Conservation (phyloP, 2,113 vertebrate species). For the Microtus richardsoni region DNA sequence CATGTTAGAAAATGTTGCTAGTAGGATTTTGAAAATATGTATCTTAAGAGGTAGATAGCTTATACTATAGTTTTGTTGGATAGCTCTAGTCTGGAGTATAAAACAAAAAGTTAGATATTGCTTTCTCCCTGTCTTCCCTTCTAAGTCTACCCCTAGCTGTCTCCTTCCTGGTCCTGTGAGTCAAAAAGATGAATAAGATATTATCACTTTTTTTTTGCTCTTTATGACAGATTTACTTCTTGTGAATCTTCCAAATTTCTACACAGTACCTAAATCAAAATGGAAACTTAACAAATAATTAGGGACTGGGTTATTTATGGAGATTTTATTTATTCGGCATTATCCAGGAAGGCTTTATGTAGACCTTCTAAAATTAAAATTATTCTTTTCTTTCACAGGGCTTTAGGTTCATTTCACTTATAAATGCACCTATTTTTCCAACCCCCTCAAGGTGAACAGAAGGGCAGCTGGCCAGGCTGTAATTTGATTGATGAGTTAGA, state of each 20-base stretch:
- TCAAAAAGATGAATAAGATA: background rate
- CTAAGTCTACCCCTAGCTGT: no score
- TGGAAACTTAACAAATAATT: background rate
- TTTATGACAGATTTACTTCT: background rate
- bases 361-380: slow-evolving; percentile 21
- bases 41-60: background rate
- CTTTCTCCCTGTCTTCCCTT: background rate
- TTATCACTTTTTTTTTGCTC: background rate
- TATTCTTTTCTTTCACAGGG: background rate
- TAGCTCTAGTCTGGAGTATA: background rate
- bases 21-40: background rate
- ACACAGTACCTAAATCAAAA: background rate
- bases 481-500: background rate
- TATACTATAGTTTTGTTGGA: background rate
- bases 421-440: background rate
- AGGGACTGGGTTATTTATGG: background rate
- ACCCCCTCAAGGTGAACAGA: background rate
- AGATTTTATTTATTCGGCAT: slow-evolving; percentile 10
- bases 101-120: background rate
- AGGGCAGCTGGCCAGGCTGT: background rate
- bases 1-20: background rate
- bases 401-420: background rate
- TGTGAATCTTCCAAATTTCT: background rate
- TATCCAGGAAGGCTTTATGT: background rate
- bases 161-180: background rate